phyloP scores from a whole-genome alignment of 2,113 vertebrate species.

The Condylura cristata region DNA sequence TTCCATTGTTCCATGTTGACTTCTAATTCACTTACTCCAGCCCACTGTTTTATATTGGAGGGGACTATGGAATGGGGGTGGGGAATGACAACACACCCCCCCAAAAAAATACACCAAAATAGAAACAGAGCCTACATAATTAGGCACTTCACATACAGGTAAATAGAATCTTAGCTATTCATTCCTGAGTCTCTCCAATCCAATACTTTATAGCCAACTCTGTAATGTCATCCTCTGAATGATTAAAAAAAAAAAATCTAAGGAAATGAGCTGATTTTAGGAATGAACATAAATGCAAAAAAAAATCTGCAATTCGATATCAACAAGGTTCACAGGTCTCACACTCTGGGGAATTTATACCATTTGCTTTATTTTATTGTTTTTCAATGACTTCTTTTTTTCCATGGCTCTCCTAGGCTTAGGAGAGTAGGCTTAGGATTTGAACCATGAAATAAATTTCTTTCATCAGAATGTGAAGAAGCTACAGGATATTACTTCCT shows the following conservation, averaged over 20 bases:
- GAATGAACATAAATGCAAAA: background rate
- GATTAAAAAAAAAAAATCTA: background rate
- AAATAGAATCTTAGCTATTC: background rate
- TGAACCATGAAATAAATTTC: slow-evolving; percentile 58
- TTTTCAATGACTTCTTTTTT: background rate
- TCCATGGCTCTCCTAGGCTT: background rate
- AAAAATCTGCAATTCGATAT: background rate
- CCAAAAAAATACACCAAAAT: background rate
- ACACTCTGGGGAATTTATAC: background rate
- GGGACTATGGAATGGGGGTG: fast-evolving
- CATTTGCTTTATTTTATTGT: background rate
- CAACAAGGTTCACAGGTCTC: background rate
- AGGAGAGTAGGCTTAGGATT: slow-evolving; percentile 8
- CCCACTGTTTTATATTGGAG: background rate
- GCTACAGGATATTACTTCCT: background rate
- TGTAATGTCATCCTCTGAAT: background rate
- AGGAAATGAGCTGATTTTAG: background rate
- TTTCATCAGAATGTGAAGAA: background rate
- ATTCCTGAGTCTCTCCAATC: background rate
- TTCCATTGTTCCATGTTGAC: background rate
- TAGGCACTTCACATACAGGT: background rate
- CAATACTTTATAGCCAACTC: background rate
- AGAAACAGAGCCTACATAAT: background rate
- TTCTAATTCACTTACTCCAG: background rate
- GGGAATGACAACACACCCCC: fast-evolving